phyloP scores from a whole-genome alignment of 1,140 invertebrate genomes.

The Ostrea denselamellosa region DNA sequence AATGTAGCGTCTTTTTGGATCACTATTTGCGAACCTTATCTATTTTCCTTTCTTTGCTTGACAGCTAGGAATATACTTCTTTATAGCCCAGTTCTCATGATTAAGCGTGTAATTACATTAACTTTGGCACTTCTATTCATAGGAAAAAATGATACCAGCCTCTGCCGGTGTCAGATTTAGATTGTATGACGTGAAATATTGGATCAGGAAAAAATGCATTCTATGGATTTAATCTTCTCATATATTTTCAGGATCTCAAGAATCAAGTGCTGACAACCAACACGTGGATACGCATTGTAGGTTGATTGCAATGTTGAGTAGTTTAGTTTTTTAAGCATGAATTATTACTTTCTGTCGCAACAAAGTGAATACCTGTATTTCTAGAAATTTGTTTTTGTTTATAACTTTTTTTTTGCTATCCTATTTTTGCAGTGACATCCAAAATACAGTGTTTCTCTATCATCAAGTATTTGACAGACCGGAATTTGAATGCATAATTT shows the following conservation, averaged over 20 bases:
- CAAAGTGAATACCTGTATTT: no score
- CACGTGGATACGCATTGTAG: conserved; percentile 66
- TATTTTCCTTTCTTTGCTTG: conserved; percentile 16
- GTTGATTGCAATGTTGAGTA: conserved; percentile 6
- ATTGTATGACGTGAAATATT: neutral
- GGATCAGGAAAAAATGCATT: neutral
- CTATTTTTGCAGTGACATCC: no score
- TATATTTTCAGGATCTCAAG: conserved; percentile 67
- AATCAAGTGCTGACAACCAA: conserved; percentile 70
- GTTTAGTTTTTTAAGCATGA: no score
- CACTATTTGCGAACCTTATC: neutral
- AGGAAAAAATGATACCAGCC: neutral
- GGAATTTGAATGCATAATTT: no score
- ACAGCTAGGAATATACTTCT: conserved; percentile 5
- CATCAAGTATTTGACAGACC: no score
- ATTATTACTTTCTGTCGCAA: no score
- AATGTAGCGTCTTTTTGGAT: conserved; percentile 11
- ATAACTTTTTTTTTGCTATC: no score
- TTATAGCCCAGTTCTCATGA: neutral
- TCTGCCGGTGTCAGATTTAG: neutral
- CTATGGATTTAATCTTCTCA: neutral
- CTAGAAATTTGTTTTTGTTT: no score
- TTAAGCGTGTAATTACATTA: conserved; percentile 19
- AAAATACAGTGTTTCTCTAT: no score
- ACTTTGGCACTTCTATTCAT: conserved; percentile 16